These are phyloP conservation scores for Mimachlamys varia DNA, from an alignment of 2,888 invertebrate genomes.

Conservation along the genomic window DNA sequence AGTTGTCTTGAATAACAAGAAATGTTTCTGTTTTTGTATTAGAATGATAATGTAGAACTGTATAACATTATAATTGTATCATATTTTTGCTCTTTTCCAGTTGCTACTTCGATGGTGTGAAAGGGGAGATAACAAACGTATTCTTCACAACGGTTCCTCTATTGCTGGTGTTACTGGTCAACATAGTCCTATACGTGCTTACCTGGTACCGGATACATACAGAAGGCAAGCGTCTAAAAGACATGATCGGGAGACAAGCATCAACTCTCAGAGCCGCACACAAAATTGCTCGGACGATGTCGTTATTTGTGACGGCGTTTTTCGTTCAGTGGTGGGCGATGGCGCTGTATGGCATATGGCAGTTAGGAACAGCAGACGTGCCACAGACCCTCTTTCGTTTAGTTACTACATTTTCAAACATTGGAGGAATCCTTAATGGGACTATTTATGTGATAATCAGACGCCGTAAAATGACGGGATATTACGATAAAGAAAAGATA, in stretches of 20 bases:
- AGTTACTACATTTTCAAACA: conserved; percentile 48
- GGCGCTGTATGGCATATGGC: conserved; percentile 51
- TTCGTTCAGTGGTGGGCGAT: conserved; percentile 55
- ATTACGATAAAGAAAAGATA: not conserved
- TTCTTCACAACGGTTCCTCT: conserved; percentile 51
- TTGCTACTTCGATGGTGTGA: conserved; percentile 53
- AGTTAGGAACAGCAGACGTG: conserved; percentile 20
- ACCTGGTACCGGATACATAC: conserved; percentile 51
- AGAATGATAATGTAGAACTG: too few species aligned
- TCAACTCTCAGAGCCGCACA: conserved; percentile 39
- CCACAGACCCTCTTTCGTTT: conserved; percentile 40
- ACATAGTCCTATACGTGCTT: conserved; percentile 50
- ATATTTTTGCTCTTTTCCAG: conserved; percentile 45
- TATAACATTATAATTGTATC: too few species aligned
- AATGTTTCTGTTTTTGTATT: too few species aligned
- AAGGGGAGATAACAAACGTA: conserved; percentile 47
- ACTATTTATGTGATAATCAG: conserved; percentile 42
- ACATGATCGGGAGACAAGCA: conserved; percentile 39
- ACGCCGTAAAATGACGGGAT: conserved; percentile 12
- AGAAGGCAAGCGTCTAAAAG: conserved; percentile 40
- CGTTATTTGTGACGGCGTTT: conserved; percentile 53
- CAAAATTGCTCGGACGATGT: conserved; percentile 52
- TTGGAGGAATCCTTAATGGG: conserved; percentile 47
- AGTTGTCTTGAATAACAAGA: too few species aligned
- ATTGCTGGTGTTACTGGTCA: conserved; percentile 42